phyloP scores from a whole-genome alignment of 2,888 invertebrate genomes.

The Napeogenes sylphis region DNA sequence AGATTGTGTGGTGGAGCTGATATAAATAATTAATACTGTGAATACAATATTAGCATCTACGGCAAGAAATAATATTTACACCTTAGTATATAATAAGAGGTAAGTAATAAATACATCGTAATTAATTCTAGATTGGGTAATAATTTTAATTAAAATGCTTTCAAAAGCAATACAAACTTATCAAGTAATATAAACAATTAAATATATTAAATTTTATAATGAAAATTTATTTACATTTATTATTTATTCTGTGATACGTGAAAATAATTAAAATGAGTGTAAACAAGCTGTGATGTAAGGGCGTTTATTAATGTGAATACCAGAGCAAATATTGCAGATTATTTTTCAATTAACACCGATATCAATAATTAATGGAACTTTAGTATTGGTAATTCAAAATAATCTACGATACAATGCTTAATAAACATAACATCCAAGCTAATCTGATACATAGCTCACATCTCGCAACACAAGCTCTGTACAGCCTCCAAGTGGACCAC shows the following conservation, averaged over 20 bases:
- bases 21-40: slow-evolving; percentile 56
- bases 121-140: neutral
- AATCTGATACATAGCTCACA: slow-evolving; percentile 42
- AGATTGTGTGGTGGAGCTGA: slow-evolving; percentile 38
- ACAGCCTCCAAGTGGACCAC: slow-evolving; percentile 53
- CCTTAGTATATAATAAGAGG: slow-evolving; percentile 19
- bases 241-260: slow-evolving; percentile 35
- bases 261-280: slow-evolving; percentile 28
- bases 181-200: neutral
- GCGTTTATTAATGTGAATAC: slow-evolving; percentile 51
- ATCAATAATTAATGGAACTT: neutral
- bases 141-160: neutral
- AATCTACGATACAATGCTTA: slow-evolving; percentile 11
- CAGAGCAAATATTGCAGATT: slow-evolving; percentile 26
- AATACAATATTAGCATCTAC: slow-evolving; percentile 40
- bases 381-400: neutral
- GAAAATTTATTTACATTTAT: slow-evolving; percentile 47
- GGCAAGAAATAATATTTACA: slow-evolving; percentile 49
- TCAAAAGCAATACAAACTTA: neutral
- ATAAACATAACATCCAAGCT: slow-evolving; percentile 27
- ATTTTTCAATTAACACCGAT: slow-evolving; percentile 13
- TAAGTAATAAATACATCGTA: slow-evolving; percentile 2
- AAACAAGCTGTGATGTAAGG: slow-evolving; percentile 47
- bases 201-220: slow-evolving; percentile 20
- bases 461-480: slow-evolving; percentile 47